phyloP scores from a whole-genome alignment of 2,113 vertebrate genomes.

The Semicossyphus pulcher region DNA sequence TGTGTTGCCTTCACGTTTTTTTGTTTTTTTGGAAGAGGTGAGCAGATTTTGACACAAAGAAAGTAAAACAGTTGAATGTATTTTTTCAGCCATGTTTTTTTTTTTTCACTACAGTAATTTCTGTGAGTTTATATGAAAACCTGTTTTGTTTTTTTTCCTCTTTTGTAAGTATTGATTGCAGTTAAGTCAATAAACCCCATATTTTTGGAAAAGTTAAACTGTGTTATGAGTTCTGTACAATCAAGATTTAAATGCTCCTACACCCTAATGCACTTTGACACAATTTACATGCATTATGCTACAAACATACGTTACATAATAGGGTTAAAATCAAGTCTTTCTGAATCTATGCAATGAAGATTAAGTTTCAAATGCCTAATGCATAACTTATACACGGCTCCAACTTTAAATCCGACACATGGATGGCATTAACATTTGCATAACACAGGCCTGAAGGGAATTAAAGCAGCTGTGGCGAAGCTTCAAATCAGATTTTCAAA shows the following conservation, averaged over 20 bases:
- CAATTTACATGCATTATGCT: neutral
- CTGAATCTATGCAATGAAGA: no score
- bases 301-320: no score
- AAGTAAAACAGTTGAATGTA: conserved; percentile 98
- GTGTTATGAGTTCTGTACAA: conserved; percentile 51
- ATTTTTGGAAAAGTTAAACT: conserved; percentile 85
- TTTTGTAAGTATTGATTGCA: conserved; percentile 99
- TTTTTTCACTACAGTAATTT: conserved; percentile 94
- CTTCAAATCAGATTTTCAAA: neutral
- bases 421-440: neutral
- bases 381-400: neutral
- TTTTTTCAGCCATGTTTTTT: conserved; percentile 83
- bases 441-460: neutral
- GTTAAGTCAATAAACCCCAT: conserved; percentile 99
- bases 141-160: conserved; percentile 53
- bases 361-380: neutral
- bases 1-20: conserved; percentile 84
- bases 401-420: neutral
- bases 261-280: neutral
- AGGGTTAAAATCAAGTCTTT: neutral
- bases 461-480: neutral
- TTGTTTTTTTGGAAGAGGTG: conserved; percentile 76
- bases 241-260: neutral
- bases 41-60: conserved; percentile 92
- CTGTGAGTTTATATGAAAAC: conserved; percentile 97